These are phyloP conservation scores for Eristalis tenax DNA, from an alignment of 2,888 invertebrate genomes.

Conservation along the genomic window DNA sequence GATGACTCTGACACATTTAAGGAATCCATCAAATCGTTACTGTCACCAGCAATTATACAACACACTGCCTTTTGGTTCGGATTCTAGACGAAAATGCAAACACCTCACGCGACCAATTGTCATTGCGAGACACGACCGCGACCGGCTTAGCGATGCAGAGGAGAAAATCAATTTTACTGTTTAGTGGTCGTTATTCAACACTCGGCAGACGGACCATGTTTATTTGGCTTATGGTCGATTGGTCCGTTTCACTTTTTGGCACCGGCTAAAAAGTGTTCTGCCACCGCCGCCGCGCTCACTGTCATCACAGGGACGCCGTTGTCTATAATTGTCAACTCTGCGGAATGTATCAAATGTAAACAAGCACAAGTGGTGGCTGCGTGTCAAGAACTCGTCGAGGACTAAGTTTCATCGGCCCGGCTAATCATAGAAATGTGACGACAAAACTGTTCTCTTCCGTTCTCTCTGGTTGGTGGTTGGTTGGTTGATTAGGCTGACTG, in stretches of 20 bases:
- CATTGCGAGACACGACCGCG: constrained; percentile 11
- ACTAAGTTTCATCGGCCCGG: background rate
- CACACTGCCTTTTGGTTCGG: constrained; percentile 28
- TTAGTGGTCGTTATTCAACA: constrained; percentile 51
- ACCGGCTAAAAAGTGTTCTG: background rate
- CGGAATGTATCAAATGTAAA: constrained; percentile 36
- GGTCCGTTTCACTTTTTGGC: constrained; percentile 2
- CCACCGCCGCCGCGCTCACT: background rate
- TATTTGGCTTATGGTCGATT: background rate
- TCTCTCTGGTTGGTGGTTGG: background rate
- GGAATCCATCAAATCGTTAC: constrained; percentile 48
- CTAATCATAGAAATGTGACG: constrained; percentile 36
- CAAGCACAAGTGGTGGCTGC: constrained; percentile 33
- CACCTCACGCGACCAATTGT: constrained; percentile 32
- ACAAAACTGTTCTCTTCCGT: background rate
- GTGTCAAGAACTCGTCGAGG: constrained; percentile 30
- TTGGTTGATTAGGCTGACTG: background rate
- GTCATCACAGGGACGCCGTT: background rate
- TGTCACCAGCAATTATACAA: constrained; percentile 41
- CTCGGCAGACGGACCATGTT: constrained; percentile 24
- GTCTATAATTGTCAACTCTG: constrained; percentile 20
- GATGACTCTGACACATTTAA: constrained; percentile 37
- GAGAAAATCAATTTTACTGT: constrained; percentile 66
- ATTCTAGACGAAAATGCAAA: constrained; percentile 11
- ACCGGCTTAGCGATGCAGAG: constrained; percentile 31